Percentiles rank a stretch among this genome's conserved stretches.
Conservation (phyloP, 2,113 vertebrate species). For the Myotis davidii region DNA sequence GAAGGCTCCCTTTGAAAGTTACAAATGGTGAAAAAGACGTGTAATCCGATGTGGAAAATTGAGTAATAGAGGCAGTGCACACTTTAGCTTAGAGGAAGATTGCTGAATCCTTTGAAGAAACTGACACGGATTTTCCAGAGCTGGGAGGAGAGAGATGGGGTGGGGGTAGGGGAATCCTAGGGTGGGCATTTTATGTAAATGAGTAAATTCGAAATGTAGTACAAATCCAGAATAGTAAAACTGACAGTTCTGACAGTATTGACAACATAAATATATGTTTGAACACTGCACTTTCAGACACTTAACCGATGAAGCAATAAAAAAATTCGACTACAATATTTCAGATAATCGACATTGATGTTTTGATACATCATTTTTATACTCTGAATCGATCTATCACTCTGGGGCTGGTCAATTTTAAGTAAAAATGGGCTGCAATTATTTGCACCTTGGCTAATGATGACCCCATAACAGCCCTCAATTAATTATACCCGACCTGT, state of each 20-base stretch:
- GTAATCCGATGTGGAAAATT: conserved; percentile 74
- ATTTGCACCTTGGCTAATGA: conserved; percentile 87
- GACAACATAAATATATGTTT: conserved; percentile 90
- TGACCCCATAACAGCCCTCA: conserved; percentile 86
- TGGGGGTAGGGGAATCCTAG: conserved; percentile 60
- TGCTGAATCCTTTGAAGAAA: conserved; percentile 82
- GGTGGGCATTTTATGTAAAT: conserved; percentile 89
- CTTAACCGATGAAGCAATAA: conserved; percentile 90
- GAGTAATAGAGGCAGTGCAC: conserved; percentile 70
- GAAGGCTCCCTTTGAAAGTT: conserved; percentile 68
- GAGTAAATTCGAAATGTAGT: conserved; percentile 86
- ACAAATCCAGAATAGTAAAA: conserved; percentile 87
- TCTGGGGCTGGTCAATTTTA: conserved; percentile 87
- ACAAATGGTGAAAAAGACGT: conserved; percentile 76
- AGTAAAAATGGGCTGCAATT: conserved; percentile 87
- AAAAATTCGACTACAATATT: conserved; percentile 90
- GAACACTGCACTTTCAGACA: conserved; percentile 89
- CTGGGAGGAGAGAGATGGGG: conserved; percentile 72
- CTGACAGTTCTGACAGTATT: conserved; percentile 90
- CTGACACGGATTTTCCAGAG: conserved; percentile 82
- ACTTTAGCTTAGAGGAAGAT: conserved; percentile 68
- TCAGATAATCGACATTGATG: conserved; percentile 90
- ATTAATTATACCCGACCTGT: conserved; percentile 83
- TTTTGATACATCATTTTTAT: conserved; percentile 90
- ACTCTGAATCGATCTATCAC: conserved; percentile 87